Conservation (phyloP, 2,888 invertebrate species). For the Caenorhabditis panamensis region DNA sequence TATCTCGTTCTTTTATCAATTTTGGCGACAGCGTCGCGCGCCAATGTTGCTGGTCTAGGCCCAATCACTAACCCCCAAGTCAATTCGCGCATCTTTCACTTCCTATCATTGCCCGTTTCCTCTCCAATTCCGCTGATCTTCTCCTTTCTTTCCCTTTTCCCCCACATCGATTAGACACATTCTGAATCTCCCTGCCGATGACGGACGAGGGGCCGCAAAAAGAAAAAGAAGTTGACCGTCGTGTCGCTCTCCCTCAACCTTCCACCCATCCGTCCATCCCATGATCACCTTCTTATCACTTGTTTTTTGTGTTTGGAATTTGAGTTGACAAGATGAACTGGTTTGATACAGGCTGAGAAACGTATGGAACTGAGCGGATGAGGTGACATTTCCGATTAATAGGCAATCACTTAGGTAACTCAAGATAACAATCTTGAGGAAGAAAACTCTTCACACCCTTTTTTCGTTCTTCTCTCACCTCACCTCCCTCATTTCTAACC, state of each 20-base stretch:
- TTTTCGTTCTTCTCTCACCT: neutral
- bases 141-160: slow-evolving; percentile 22
- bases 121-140: slow-evolving; percentile 41
- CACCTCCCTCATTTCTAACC: neutral
- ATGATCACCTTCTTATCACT: slow-evolving; percentile 40
- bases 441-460: slow-evolving; percentile 27
- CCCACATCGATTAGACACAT: slow-evolving; percentile 41
- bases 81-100: slow-evolving; percentile 28
- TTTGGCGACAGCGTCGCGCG: slow-evolving; percentile 16
- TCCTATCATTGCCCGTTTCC: slow-evolving; percentile 32
- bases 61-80: slow-evolving; percentile 27
- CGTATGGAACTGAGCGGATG: slow-evolving; percentile 30
- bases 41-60: slow-evolving; percentile 4
- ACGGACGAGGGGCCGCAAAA: slow-evolving; percentile 22
- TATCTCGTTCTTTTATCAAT: slow-evolving; percentile 38
- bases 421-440: slow-evolving; percentile 28
- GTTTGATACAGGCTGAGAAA: neutral
- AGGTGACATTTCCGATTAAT: slow-evolving; percentile 51
- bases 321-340: slow-evolving; percentile 24
- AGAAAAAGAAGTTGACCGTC: slow-evolving; percentile 6
- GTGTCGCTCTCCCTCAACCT: neutral
- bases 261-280: neutral
- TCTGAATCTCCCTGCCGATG: slow-evolving; percentile 23
- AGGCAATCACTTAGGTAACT: slow-evolving; percentile 6
- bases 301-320: slow-evolving; percentile 34